Evolutionary conservation across 1,140 invertebrate genomes (phyloP), one percentile per base, ranked within the genome.

Genomic region (Artemia franciscana): DNA sequence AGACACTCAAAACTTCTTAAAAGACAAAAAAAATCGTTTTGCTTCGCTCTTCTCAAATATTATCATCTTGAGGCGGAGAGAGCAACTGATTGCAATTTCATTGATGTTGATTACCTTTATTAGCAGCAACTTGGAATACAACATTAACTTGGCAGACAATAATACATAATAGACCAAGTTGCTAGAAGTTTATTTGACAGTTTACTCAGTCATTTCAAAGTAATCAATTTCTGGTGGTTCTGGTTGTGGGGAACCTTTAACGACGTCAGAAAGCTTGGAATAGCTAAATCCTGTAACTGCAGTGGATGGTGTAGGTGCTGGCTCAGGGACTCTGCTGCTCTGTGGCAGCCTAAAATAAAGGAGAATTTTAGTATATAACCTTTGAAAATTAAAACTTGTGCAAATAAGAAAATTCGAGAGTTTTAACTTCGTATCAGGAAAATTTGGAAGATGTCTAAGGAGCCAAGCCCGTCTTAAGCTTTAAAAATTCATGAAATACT

Each of bases 181-280:
- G 12, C 39, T 2, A 51, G 21, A 51, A 15, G 12, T 15, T 51
- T 51, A 51, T 12, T 18, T 12, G 39, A 18, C 39, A 51, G 21
- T 18, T 62, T 28, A 64, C 12, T 51, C 59, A 12, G 63, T 62
- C 18, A 62, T 58, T 39, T 64, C 63, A 30, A 64, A 64, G 27
- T 64, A 64, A 64, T 64, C 63, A 28, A 58, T 61, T 51, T 61
- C 25, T 3, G 62, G 62, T 58, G 57, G 24, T 60, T 58, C 56
- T 18, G 60, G 60, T 26, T 63, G 51, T 18, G 12, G 12, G 21
- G 12, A 12, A 21, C 60, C 60, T 57, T 62, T 64, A 57, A 64
- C 63, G 26, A 64, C 63, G 57, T 64, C 63, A 21, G 63, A 64
- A 24, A 64, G 51, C 12, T 59, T 64, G 15, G 28, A 51, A 30